Evolutionary conservation across 2,113 vertebrate species (phyloP).

Genomic region (Syrrhaptes paradoxus): DNA sequence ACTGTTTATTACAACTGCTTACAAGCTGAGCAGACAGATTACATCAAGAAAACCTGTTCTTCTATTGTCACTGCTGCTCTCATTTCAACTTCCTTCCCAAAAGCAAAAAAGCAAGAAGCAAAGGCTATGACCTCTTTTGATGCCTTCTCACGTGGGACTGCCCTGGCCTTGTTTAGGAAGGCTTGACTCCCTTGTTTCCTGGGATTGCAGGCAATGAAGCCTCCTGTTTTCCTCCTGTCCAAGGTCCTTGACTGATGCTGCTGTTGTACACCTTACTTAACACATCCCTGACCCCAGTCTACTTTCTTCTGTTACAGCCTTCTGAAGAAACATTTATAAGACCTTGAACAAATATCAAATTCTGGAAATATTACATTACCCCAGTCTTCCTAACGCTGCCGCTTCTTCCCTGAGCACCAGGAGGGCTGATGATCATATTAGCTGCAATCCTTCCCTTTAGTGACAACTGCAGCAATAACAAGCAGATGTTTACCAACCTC

Average conservation of each 20-base stretch:
- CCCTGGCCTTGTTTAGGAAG: not conserved
- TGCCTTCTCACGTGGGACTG: not conserved
- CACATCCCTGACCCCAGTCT: not conserved
- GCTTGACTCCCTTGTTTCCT: not conserved
- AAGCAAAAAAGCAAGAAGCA: not conserved
- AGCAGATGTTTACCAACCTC: not conserved
- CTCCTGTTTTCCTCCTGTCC: not conserved
- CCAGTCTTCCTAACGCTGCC: not conserved
- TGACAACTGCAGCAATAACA: not conserved
- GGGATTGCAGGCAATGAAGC: not conserved
- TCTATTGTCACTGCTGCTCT: not conserved
- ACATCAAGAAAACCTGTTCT: not conserved
- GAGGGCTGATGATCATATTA: not conserved
- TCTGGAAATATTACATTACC: not conserved
- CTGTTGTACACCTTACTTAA: not conserved
- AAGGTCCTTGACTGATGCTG: not conserved
- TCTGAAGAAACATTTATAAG: not conserved
- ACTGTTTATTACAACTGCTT: not conserved
- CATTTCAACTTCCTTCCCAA: not conserved
- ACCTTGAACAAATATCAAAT: not conserved
- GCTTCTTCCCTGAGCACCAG: not conserved
- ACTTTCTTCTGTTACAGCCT: not conserved
- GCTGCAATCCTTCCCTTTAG: not conserved
- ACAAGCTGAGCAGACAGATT: not conserved
- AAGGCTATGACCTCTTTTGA: not conserved